Evolutionary conservation across 2,113 vertebrate species (phyloP).

Genomic region (Lipophrys pholis): DNA sequence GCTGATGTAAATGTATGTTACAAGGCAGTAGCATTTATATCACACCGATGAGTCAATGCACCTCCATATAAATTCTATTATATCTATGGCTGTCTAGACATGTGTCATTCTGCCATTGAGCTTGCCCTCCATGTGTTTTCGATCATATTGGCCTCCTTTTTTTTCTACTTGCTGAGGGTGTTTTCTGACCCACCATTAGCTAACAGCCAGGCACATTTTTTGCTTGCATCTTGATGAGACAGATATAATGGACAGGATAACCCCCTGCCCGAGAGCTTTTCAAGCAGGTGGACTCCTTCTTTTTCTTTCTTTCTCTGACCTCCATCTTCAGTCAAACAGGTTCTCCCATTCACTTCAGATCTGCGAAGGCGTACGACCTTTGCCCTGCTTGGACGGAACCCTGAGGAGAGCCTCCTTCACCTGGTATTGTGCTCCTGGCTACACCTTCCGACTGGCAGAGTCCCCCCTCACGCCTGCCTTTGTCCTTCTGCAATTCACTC

Average conservation of each 20-base stretch:
- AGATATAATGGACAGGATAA: slow-evolving; percentile 47
- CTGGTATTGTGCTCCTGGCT: slow-evolving; percentile 89
- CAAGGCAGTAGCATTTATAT: slow-evolving; percentile 54
- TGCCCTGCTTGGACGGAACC: slow-evolving; percentile 79
- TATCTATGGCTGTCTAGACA: slow-evolving; percentile 73
- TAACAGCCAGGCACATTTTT: slow-evolving; percentile 37
- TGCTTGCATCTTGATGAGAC: slow-evolving; percentile 39
- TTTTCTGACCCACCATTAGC: slow-evolving; percentile 40
- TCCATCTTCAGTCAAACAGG: slow-evolving; percentile 60
- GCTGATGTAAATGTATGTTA: slow-evolving; percentile 61
- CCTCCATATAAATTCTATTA: slow-evolving; percentile 67
- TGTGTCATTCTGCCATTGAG: slow-evolving; percentile 69
- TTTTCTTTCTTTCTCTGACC: slow-evolving; percentile 33
- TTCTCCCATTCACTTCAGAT: slow-evolving; percentile 82
- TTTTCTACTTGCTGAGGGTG: slow-evolving; percentile 23
- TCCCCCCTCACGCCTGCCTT: slow-evolving; percentile 82
- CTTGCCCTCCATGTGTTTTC: slow-evolving; percentile 38
- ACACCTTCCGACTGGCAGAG: slow-evolving; percentile 68
- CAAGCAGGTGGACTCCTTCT: slow-evolving; percentile 88
- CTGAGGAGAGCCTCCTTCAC: slow-evolving; percentile 88
- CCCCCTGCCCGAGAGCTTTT: slow-evolving; percentile 59
- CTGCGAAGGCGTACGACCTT: slow-evolving; percentile 92
- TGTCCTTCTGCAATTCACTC: slow-evolving; percentile 88
- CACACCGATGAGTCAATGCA: slow-evolving; percentile 50
- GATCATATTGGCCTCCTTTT: slow-evolving; percentile 41